These are phyloP conservation scores for Cervus canadensis DNA, from an alignment of 2,113 vertebrate species.

Conservation along the genomic window DNA sequence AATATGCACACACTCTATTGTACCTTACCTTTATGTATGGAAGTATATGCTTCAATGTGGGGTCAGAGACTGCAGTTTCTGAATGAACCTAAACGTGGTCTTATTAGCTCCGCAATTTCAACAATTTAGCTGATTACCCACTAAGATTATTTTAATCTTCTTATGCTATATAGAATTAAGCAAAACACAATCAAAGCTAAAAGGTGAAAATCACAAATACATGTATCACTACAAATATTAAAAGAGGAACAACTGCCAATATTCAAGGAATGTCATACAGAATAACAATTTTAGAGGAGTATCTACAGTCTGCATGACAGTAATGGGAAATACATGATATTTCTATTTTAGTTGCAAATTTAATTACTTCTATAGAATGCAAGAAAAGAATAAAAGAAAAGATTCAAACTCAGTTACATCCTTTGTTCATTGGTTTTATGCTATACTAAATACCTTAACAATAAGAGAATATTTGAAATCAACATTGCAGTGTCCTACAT, in stretches of 20 bases:
- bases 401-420: conserved; percentile 26
- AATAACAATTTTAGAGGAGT: background rate
- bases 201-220: background rate
- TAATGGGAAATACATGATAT: background rate
- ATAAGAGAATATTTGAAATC: conserved; percentile 64
- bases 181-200: background rate
- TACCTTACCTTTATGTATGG: background rate
- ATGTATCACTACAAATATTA: background rate
- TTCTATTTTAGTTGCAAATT: background rate
- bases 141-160: background rate
- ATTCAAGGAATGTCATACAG: background rate
- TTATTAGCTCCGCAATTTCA: background rate
- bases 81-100: background rate
- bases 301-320: background rate
- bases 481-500: conserved; percentile 22
- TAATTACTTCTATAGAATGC: background rate
- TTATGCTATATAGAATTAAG: background rate
- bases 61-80: background rate
- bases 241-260: background rate
- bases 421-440: conserved; percentile 27
- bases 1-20: background rate
- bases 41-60: background rate
- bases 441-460: background rate
- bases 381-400: background rate
- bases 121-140: background rate